Base-by-base conservation (phyloP, 2,888 invertebrate species). In the Leucophora obtusa region DNA sequence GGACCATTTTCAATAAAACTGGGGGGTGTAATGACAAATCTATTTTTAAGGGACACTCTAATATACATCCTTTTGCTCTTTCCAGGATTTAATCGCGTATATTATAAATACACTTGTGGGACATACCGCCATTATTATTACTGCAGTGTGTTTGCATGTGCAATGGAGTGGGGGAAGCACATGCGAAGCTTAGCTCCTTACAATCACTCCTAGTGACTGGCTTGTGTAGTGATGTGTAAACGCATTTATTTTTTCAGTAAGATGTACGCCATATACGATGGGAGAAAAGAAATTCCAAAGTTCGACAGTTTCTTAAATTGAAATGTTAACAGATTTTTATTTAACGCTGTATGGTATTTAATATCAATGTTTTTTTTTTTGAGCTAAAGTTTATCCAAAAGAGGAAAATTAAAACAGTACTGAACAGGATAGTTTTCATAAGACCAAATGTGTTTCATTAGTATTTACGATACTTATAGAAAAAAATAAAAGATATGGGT, bases 161-260 rank as follows among this genome's bases (percentile, higher is more conserved):
- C 38, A 38, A 51, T 38, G 28, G 6, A 4, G 15, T 21, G 24
- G 18, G 33, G 8, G 14, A 56, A 2, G 5, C 14, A 66, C 28
- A 28, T 28, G 3, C 28, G 43, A 58, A 56, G 21, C 51, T 24
- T 24, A 51, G 17, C 50, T 78, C 21, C 38, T 54, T 60, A 53
- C 43, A 43, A 33, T 62, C 74, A 53, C 60, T 69, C 1, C 14
- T 11, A 38, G 62, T 33, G 69, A 51, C 24, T 69, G 73, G 53
- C 69, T 79, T 79, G 69, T 73, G 51, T 69, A 75, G 70, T 71
- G 66, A 79, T 62, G 79, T 71, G 70, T 33, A 75, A 79, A 66
- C 63, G 63, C 53, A 66, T 77, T 77, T 56, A 66, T 77, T 77
- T 58, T 70, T 76, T 70, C 6, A 50, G 14, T 15, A 5, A n/a